Conservation (phyloP, 2,113 vertebrate genomes). For the Craseonycteris thonglongyai region DNA sequence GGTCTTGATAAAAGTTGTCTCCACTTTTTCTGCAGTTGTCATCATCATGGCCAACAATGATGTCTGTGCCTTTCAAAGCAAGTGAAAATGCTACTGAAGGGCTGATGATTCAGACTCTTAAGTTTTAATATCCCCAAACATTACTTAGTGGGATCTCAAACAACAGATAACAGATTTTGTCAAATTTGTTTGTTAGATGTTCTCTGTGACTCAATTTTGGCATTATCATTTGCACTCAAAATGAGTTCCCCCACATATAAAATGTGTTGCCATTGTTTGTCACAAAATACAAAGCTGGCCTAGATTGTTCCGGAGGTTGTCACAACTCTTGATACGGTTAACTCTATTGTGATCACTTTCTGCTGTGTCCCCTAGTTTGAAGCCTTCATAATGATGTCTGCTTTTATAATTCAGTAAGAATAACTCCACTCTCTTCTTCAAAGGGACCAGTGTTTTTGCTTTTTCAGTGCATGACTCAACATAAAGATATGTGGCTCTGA, state of each 20-base stretch:
- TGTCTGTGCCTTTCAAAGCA: constrained; percentile 27
- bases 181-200: not conserved
- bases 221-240: constrained; percentile 6
- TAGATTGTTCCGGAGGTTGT: not conserved
- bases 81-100: not conserved
- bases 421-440: not conserved
- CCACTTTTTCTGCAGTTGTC: not conserved
- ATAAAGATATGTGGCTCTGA: constrained; percentile 27
- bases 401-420: constrained; percentile 28
- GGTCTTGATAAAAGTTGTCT: not conserved
- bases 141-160: not conserved
- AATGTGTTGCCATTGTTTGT: not conserved
- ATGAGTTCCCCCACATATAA: constrained; percentile 11
- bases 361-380: constrained; percentile 19
- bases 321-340: not conserved
- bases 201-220: constrained; percentile 3
- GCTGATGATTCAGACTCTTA: not conserved
- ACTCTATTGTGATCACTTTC: not conserved
- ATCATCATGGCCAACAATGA: not conserved
- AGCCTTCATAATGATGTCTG: not conserved
- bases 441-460: constrained; percentile 24
- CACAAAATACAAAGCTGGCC: constrained; percentile 23
- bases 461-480: not conserved
- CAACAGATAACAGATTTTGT: not conserved
- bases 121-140: not conserved